Evolutionary conservation across 2,113 vertebrate genomes (phyloP).

Genomic region (Sorex araneus): DNA sequence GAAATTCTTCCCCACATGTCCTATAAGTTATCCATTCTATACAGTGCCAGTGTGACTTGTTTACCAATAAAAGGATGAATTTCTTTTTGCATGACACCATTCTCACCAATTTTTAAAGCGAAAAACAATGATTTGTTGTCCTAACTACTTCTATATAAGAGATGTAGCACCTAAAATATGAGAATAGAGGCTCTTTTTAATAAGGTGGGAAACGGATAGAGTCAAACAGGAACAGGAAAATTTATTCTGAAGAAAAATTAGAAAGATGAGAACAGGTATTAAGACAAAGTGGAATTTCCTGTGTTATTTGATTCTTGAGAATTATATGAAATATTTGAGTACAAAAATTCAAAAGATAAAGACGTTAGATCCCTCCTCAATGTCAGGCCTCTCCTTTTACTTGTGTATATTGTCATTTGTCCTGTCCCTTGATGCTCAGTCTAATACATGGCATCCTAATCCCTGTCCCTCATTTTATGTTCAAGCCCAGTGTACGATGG

Average conservation of each 20-base stretch:
- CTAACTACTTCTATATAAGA: conserved; percentile 15
- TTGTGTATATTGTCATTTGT: too few species aligned
- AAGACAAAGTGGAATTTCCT: too few species aligned
- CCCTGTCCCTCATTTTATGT: too few species aligned
- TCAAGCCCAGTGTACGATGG: too few species aligned
- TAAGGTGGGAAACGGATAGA: background rate
- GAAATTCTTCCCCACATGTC: conserved; percentile 36
- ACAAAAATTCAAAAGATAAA: too few species aligned
- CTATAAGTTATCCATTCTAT: conserved; percentile 44
- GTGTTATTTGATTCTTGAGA: too few species aligned
- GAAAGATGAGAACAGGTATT: background rate
- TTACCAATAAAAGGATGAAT: conserved; percentile 15
- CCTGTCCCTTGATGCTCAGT: too few species aligned
- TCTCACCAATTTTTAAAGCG: background rate
- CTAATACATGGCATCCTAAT: too few species aligned
- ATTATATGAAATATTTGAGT: too few species aligned
- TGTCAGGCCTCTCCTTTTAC: too few species aligned
- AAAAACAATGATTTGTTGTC: background rate
- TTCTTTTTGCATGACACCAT: background rate
- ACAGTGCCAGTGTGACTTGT: conserved; percentile 5
- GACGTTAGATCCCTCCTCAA: too few species aligned
- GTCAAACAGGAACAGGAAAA: background rate
- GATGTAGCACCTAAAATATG: background rate
- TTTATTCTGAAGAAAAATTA: background rate
- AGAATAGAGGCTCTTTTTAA: background rate